Evolutionary conservation across 2,113 vertebrate species (phyloP).

Genomic region (Rhynchopsitta pachyrhyncha): DNA sequence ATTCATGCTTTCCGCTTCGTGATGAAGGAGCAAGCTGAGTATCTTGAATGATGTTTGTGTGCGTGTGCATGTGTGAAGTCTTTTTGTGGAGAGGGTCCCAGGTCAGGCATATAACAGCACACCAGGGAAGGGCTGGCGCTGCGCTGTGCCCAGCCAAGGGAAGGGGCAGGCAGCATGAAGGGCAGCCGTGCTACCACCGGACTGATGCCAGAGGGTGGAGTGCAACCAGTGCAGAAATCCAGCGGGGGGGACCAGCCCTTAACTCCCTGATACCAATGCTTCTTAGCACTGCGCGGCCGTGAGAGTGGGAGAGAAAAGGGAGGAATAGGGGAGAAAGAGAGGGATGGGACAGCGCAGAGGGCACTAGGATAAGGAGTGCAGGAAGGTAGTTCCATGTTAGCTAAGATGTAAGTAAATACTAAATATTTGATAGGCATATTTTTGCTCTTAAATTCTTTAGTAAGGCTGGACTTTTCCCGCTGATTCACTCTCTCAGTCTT

Average conservation of each 20-base stretch:
- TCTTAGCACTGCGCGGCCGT: neutral
- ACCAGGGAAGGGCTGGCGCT: neutral
- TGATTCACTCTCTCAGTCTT: constrained; percentile 54
- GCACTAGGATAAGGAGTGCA: neutral
- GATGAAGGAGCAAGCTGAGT: neutral
- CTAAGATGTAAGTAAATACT: constrained; percentile 45
- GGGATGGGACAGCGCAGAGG: neutral
- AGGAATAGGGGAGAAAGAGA: neutral
- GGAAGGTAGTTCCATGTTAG: constrained; percentile 26
- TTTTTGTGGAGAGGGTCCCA: neutral
- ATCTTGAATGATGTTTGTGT: neutral
- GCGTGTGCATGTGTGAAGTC: neutral
- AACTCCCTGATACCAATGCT: neutral
- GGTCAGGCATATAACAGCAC: neutral
- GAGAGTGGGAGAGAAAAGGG: neutral
- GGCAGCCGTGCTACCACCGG: neutral
- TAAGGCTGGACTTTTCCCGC: constrained; percentile 38
- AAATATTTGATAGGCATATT: constrained; percentile 67
- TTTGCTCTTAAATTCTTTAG: constrained; percentile 44
- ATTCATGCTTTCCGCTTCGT: neutral
- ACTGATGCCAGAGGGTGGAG: neutral
- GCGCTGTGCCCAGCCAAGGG: neutral
- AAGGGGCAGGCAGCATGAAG: neutral
- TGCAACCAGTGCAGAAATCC: neutral
- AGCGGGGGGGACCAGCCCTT: neutral